A percentile compares a stretch with the other conserved stretches of the same genome.
Conservation (phyloP, 2,888 invertebrate genomes). For the Cataglyphis altisquamis region DNA sequence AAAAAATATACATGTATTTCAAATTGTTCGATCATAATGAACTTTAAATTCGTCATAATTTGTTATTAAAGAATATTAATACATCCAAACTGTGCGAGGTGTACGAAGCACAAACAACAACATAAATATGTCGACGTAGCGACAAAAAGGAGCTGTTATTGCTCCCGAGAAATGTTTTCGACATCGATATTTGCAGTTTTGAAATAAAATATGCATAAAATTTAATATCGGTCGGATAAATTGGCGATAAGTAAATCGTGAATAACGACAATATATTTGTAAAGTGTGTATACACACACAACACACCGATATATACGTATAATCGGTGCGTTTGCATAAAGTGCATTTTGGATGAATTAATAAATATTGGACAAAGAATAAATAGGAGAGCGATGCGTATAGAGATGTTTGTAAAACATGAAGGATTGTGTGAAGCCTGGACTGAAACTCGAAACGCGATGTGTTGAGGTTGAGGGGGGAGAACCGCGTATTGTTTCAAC, state of each 20-base stretch:
- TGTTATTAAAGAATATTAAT: slow-evolving; percentile 27
- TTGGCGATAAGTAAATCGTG: slow-evolving; percentile 1
- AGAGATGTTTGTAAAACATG: neutral
- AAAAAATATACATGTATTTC: neutral
- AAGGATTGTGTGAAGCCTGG: neutral
- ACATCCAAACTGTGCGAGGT: neutral
- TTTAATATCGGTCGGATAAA: slow-evolving; percentile 20
- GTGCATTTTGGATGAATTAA: neutral
- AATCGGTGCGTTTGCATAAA: neutral
- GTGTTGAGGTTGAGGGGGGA: neutral
- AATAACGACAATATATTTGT: neutral
- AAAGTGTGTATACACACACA: neutral
- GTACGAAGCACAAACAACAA: slow-evolving; percentile 2
- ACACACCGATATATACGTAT: neutral
- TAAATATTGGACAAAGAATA: neutral
- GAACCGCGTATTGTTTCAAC: slow-evolving; percentile 44
- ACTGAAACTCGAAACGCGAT: slow-evolving; percentile 13
- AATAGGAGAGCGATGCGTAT: neutral
- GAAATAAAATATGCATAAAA: slow-evolving; percentile 6
- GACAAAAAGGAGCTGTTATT: slow-evolving; percentile 29
- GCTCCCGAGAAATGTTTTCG: slow-evolving; percentile 34
- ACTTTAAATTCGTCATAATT: neutral
- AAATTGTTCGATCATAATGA: neutral
- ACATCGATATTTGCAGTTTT: slow-evolving; percentile 17
- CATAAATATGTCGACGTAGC: neutral